Percentiles rank a stretch among this genome's conserved stretches.
These are phyloP conservation scores for Rhabdomys pumilio DNA, from an alignment of 2,797 vertebrate genomes.

Conservation along the genomic window DNA sequence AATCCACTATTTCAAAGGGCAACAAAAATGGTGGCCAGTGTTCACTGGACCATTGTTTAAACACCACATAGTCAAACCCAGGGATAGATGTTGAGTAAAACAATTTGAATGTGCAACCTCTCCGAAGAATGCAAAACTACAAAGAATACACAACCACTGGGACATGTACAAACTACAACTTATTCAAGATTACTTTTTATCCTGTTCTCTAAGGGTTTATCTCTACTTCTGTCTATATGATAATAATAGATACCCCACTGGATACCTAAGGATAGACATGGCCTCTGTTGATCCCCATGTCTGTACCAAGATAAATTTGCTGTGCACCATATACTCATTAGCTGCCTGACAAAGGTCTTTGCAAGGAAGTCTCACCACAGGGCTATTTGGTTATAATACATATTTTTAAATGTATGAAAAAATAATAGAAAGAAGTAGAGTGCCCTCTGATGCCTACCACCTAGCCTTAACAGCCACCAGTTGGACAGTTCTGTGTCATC, in stretches of 20 bases:
- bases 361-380: not conserved
- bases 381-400: not conserved
- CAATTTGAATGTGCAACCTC: not conserved
- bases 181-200: not conserved
- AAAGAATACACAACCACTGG: not conserved
- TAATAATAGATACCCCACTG: not conserved
- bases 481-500: not conserved
- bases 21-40: not conserved
- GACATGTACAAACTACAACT: not conserved
- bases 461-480: not conserved
- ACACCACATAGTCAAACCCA: not conserved
- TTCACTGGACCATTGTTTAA: not conserved
- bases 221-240: not conserved
- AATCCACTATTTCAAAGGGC: not conserved
- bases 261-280: not conserved
- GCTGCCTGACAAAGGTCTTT: not conserved
- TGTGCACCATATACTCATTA: not conserved
- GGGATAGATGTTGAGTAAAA: not conserved
- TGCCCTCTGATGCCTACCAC: not conserved
- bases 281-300: not conserved
- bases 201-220: accelerated
- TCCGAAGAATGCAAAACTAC: not conserved
- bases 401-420: not conserved
- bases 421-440: not conserved
- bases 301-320: not conserved